These are phyloP conservation scores for Dendrocincla tyrannina DNA, from an alignment of 2,797 vertebrate genomes.

Conservation along the genomic window DNA sequence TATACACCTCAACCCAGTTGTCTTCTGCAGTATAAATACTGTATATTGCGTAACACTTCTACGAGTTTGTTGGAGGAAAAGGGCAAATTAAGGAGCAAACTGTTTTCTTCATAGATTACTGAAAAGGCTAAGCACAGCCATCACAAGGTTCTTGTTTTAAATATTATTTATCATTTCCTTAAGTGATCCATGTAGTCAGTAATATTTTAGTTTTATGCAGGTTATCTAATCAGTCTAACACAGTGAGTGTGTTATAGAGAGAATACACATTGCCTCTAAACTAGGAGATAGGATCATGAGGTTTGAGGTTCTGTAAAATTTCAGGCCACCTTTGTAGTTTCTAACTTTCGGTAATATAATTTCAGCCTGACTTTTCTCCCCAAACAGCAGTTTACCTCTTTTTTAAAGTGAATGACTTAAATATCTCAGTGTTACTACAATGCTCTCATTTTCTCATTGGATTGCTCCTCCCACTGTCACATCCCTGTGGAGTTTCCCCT, in stretches of 20 bases:
- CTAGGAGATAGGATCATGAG: neutral
- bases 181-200: neutral
- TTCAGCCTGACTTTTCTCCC: neutral
- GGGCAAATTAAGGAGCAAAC: neutral
- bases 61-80: neutral
- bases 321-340: neutral
- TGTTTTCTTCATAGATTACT: neutral
- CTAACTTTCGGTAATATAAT: neutral
- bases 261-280: neutral
- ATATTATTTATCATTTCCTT: neutral
- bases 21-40: neutral
- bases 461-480: neutral
- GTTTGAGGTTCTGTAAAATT: neutral
- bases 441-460: neutral
- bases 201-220: neutral
- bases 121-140: neutral
- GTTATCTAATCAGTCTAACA: neutral
- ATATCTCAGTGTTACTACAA: neutral
- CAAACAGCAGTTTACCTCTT: neutral
- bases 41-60: neutral
- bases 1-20: neutral
- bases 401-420: neutral
- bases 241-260: accelerated
- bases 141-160: neutral
- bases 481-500: neutral